phyloP scores from a whole-genome alignment of 2,888 invertebrate species.

The Oligia latruncula region DNA sequence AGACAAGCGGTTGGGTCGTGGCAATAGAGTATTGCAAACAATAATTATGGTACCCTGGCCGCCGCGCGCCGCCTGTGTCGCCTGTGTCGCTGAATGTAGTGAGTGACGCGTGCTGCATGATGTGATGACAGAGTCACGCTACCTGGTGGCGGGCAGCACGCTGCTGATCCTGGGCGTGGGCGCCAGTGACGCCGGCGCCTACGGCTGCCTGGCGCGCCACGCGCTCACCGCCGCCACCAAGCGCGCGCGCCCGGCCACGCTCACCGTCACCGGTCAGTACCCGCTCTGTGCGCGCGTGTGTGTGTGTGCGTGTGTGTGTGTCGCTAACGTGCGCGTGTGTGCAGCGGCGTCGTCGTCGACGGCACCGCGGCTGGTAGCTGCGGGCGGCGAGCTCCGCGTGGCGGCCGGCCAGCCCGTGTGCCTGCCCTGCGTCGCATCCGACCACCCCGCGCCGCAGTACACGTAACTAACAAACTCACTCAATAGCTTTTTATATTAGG shows the following conservation, averaged over 20 bases:
- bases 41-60: no score
- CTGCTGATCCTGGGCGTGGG: constrained; percentile 80
- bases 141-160: constrained; percentile 76
- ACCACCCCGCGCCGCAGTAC: constrained; percentile 91
- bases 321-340: constrained; percentile 16
- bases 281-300: not conserved
- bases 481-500: not conserved
- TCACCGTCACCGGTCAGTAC: constrained; percentile 90
- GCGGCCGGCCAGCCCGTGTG: constrained; percentile 90
- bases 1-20: not conserved
- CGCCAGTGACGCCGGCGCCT: constrained; percentile 91
- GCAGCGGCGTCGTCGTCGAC: constrained; percentile 79
- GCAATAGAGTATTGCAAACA: not conserved
- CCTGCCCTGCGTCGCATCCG: constrained; percentile 92
- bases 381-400: constrained; percentile 88
- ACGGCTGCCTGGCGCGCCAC: constrained; percentile 93
- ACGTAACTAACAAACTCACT: constrained; percentile 82
- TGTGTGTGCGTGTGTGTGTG: not conserved
- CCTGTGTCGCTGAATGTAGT: not conserved
- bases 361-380: constrained; percentile 89
- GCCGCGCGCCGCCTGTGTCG: not conserved
- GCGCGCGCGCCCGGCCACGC: constrained; percentile 91
- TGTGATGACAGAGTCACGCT: constrained; percentile 74
- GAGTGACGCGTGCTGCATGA: not conserved
- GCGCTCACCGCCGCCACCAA: constrained; percentile 91